Conservation (phyloP, 92 coral and sea anemone species). For the Zoanthus solanderi region DNA sequence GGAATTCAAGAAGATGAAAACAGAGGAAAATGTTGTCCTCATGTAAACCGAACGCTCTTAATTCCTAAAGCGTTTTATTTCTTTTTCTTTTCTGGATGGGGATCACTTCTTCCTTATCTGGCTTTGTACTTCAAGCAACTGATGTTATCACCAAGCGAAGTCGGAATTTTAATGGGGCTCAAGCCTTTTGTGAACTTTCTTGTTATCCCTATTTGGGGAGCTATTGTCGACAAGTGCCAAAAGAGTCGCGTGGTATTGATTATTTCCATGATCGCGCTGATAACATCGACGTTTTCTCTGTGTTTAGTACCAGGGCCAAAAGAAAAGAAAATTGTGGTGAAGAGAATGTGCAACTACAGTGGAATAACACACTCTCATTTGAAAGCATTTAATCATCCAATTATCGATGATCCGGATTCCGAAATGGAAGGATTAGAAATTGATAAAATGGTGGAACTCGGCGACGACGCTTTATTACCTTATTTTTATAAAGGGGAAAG, state of each 20-base stretch:
- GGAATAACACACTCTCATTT: slow-evolving; percentile 68
- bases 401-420: slow-evolving; percentile 78
- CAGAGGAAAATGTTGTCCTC: slow-evolving; percentile 80
- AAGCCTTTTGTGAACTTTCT: slow-evolving; percentile 98
- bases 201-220: slow-evolving; percentile 99
- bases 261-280: slow-evolving; percentile 90
- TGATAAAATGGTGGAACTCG: slow-evolving; percentile 94
- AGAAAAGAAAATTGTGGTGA: slow-evolving; percentile 82
- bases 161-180: slow-evolving; percentile 96
- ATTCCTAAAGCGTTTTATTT: slow-evolving; percentile 93
- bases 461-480: slow-evolving; percentile 66
- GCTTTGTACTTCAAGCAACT: slow-evolving; percentile 98
- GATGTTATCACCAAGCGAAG: slow-evolving; percentile 97
- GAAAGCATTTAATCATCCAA: slow-evolving; percentile 76
- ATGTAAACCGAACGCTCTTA: slow-evolving; percentile 89
- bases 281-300: slow-evolving; percentile 85
- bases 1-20: slow-evolving; percentile 42
- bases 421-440: slow-evolving; percentile 93
- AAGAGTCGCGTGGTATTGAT: slow-evolving; percentile 93
- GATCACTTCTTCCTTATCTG: slow-evolving; percentile 93
- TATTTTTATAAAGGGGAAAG: slow-evolving; percentile 91
- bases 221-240: slow-evolving; percentile 98
- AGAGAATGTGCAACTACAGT: slow-evolving; percentile 82
- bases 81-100: slow-evolving; percentile 99
- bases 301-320: slow-evolving; percentile 92